Evolutionary conservation across 2,113 vertebrate species (phyloP).

Genomic region (Dromas ardeola): DNA sequence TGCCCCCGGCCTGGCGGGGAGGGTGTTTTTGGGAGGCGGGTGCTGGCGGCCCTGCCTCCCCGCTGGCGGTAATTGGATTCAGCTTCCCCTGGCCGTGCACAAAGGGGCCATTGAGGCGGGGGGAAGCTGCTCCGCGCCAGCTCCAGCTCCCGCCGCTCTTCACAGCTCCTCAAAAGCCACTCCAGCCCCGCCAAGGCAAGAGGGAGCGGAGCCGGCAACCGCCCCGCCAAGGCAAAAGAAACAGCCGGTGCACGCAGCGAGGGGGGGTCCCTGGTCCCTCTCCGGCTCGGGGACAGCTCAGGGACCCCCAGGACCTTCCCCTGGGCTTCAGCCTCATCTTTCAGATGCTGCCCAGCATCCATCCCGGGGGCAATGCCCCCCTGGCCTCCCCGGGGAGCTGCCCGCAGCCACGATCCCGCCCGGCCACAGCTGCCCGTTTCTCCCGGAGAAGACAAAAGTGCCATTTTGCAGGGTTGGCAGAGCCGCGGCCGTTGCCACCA

Average conservation of each 20-base stretch:
- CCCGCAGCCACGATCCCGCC: background rate
- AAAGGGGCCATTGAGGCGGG: constrained; percentile 73
- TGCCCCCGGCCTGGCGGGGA: background rate
- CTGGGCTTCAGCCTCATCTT: background rate
- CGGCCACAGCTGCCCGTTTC: background rate
- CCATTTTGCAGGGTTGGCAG: constrained; percentile 23
- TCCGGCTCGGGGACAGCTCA: background rate
- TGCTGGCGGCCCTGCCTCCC: background rate
- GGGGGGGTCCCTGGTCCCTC: background rate
- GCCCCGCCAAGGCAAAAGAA: background rate
- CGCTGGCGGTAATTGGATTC: constrained; percentile 67
- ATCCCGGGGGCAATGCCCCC: fast-evolving
- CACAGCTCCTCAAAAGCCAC: constrained; percentile 68
- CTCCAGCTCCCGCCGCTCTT: constrained; percentile 54
- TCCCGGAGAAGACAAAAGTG: background rate
- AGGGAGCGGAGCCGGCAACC: background rate
- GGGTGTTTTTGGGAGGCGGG: background rate
- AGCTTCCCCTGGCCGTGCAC: constrained; percentile 52
- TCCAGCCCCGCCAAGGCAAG: constrained; percentile 19
- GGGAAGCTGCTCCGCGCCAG: constrained; percentile 44
- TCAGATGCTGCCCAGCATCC: background rate
- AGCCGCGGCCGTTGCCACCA: background rate
- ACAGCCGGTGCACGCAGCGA: background rate
- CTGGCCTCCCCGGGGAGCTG: background rate
- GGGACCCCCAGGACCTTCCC: background rate